Percentiles rank a stretch among this genome's conserved stretches.
These are phyloP conservation scores for Talpa occidentalis DNA, from an alignment of 2,113 vertebrate genomes.

Conservation along the genomic window DNA sequence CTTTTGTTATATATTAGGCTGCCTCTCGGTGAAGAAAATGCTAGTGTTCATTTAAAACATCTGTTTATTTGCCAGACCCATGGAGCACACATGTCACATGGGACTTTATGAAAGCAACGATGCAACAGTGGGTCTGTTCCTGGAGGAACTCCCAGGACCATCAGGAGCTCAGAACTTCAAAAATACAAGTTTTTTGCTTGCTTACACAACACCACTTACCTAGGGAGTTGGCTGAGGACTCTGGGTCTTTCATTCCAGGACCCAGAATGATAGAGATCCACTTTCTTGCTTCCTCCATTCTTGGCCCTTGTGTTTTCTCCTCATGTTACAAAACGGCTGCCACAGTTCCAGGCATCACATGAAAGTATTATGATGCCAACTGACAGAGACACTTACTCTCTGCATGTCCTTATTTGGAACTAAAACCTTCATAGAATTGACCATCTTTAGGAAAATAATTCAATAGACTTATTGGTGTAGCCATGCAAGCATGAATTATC, in stretches of 20 bases:
- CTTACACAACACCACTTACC: not conserved
- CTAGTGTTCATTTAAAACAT: slow-evolving; percentile 1
- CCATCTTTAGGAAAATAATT: not conserved
- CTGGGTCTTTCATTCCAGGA: not conserved
- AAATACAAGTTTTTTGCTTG: too few species aligned
- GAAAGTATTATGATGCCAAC: not conserved
- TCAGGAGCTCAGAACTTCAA: not conserved
- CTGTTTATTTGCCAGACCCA: not conserved
- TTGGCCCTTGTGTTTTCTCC: not conserved
- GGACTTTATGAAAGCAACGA: not conserved
- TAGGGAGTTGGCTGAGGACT: not conserved
- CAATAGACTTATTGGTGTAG: not conserved
- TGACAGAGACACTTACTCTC: not conserved
- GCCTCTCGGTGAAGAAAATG: slow-evolving; percentile 37
- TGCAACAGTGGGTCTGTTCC: not conserved
- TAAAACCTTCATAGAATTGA: not conserved
- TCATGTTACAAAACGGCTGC: not conserved
- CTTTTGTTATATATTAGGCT: not conserved
- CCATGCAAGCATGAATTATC: not conserved
- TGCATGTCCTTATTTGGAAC: not conserved
- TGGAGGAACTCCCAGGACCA: not conserved
- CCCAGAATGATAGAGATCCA: not conserved
- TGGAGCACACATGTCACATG: not conserved
- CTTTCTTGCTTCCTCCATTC: not conserved
- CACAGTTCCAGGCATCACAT: not conserved